phyloP scores from a whole-genome alignment of 2,113 vertebrate species.

The Hypanus sabinus region DNA sequence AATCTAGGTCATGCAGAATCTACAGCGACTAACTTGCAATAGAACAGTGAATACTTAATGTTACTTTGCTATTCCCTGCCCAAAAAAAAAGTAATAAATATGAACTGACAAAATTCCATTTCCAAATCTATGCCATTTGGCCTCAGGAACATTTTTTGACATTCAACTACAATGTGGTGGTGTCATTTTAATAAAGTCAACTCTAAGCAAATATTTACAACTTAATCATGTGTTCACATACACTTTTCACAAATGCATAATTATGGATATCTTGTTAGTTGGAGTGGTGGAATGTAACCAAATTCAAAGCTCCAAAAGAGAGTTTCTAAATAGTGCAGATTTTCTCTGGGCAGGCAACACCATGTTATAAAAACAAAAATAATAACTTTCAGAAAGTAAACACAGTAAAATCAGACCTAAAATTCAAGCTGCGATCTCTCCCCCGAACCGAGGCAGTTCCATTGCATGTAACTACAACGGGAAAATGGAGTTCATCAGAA shows the following conservation, averaged over 20 bases:
- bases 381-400: background rate
- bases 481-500: background rate
- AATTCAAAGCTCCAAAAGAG: background rate
- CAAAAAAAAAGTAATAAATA: background rate
- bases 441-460: background rate
- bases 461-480: background rate
- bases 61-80: background rate
- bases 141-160: background rate
- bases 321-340: background rate
- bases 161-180: background rate
- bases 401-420: background rate
- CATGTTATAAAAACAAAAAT: background rate
- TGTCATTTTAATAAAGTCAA: background rate
- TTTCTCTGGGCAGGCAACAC: background rate
- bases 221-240: background rate
- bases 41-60: background rate
- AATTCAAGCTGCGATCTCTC: background rate
- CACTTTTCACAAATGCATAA: background rate
- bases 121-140: background rate
- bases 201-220: background rate
- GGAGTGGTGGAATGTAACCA: background rate
- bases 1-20: constrained; percentile 1
- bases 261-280: background rate
- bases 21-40: background rate
- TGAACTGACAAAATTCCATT: background rate